Conservation (phyloP, 92 coral and sea anemone genomes). For the Epizoanthus rinbou region DNA sequence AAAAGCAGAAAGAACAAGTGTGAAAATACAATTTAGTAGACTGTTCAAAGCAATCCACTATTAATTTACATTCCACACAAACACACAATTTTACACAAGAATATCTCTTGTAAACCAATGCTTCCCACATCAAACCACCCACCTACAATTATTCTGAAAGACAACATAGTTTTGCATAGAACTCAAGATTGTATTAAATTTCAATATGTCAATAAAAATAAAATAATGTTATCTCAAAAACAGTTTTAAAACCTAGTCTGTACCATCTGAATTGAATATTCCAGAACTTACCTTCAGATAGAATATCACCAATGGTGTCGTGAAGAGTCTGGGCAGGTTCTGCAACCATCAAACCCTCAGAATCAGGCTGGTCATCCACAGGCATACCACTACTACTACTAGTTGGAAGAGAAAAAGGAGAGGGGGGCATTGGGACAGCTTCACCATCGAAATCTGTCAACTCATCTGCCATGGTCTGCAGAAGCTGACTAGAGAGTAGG, state of each 20-base stretch:
- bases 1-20: neutral
- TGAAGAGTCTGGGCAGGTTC: constrained; percentile 94
- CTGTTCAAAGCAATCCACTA: too few species aligned
- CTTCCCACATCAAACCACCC: too few species aligned
- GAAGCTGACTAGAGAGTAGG: constrained; percentile 45
- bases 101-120: too few species aligned
- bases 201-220: too few species aligned
- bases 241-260: too few species aligned
- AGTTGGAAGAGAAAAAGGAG: constrained; percentile 72
- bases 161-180: too few species aligned
- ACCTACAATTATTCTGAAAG: too few species aligned
- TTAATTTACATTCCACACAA: too few species aligned
- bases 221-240: too few species aligned
- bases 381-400: constrained; percentile 59
- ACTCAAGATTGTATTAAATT: too few species aligned
- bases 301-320: constrained; percentile 87
- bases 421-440: constrained; percentile 75
- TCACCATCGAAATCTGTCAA: constrained; percentile 70
- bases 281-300: constrained; percentile 71
- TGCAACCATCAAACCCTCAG: constrained; percentile 89
- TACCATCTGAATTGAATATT: neutral
- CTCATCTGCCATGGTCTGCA: constrained; percentile 43
- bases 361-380: constrained; percentile 56
- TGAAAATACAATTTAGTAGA: neutral
- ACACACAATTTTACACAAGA: too few species aligned